Conservation (phyloP, 2,113 vertebrate species). For the Oncorhynchus clarkii region DNA sequence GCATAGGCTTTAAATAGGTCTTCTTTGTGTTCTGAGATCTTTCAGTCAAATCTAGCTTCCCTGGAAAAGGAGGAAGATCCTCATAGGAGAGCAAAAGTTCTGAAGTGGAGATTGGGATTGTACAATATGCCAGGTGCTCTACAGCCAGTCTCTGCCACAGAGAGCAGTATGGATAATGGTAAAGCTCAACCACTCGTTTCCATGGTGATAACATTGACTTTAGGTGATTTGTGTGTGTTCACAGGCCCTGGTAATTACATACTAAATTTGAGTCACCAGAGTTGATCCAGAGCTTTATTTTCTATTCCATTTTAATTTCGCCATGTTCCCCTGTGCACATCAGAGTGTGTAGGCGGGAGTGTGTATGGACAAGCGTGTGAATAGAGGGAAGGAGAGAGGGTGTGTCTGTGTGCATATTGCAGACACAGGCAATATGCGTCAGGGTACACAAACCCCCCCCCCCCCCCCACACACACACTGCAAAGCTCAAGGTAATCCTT, state of each 20-base stretch:
- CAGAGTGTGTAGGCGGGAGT: conserved; percentile 7
- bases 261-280: conserved; percentile 52
- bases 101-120: conserved; percentile 19
- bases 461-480: not conserved
- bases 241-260: conserved; percentile 47
- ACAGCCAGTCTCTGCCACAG: conserved; percentile 9
- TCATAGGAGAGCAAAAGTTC: conserved; percentile 50
- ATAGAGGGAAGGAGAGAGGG: not conserved
- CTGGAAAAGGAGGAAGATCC: conserved; percentile 32
- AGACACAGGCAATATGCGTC: not conserved
- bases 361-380: not conserved
- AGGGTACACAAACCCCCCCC: not conserved
- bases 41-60: conserved; percentile 41
- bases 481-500: conserved; percentile 20
- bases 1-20: conserved; percentile 53
- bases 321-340: not conserved
- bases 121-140: conserved; percentile 9
- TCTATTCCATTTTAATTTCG: conserved; percentile 28
- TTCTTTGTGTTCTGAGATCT: conserved; percentile 62
- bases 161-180: conserved; percentile 26
- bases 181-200: conserved; percentile 43
- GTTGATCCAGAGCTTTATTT: conserved; percentile 37
- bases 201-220: conserved; percentile 60
- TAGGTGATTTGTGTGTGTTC: conserved; percentile 48
- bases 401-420: not conserved